A percentile compares a stretch with the other conserved stretches of the same genome.
phyloP scores from a whole-genome alignment of 2,113 vertebrate genomes.

The Eubucco bourcierii region DNA sequence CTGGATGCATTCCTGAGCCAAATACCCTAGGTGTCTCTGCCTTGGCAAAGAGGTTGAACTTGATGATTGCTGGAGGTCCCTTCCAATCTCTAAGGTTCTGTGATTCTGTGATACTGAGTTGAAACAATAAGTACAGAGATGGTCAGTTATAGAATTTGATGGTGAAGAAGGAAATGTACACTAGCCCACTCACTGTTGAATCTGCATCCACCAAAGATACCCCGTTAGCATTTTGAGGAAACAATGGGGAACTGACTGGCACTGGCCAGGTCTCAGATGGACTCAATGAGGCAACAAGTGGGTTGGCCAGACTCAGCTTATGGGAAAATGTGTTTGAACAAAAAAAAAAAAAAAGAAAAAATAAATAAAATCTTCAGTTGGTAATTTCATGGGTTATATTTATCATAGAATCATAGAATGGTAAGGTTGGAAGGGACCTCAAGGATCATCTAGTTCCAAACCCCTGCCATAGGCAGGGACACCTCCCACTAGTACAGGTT shows the following conservation, averaged over 20 bases:
- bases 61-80: no score
- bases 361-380: not conserved
- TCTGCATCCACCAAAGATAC: not conserved
- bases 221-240: not conserved
- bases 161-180: not conserved
- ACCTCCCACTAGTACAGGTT: no score
- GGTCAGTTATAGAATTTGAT: not conserved
- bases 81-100: no score
- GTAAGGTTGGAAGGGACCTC: no score
- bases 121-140: not conserved
- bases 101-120: not conserved
- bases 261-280: not conserved
- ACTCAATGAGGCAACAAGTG: not conserved
- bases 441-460: no score
- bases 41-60: no score
- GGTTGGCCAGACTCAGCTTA: accelerated
- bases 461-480: no score
- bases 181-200: not conserved
- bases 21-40: no score
- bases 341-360: no score
- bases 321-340: not conserved
- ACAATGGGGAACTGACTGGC: not conserved
- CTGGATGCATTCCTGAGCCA: no score
- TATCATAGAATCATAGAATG: no score
- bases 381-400: not conserved